These are phyloP conservation scores for human DNA, from an alignment of 2,113 vertebrate genomes.

Conservation along the genomic window GRCh38 chrX:19163001-19163500, in stretches of 20 bases:
- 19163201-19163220: conserved; percentile 20
- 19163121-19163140: conserved; percentile 25
- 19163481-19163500: conserved; percentile 49
- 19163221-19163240: conserved; percentile 7
- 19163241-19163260: conserved; percentile 16
- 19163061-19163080: conserved; percentile 50
- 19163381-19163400: conserved; percentile 56
- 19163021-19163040: conserved; percentile 80
- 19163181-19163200: conserved; percentile 18
- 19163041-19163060: conserved; percentile 77
- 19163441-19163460: conserved; percentile 23
- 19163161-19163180: neutral
- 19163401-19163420: conserved; percentile 51
- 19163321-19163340: conserved; percentile 55
- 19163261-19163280: conserved; percentile 66
- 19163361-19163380: conserved; percentile 53
- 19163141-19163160: conserved; percentile 51
- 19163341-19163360: conserved; percentile 43
- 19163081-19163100: conserved; percentile 70
- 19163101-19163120: conserved; percentile 62
- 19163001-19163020: conserved; percentile 49
- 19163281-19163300: conserved; percentile 67
- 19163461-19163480: conserved; percentile 39
- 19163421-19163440: conserved; percentile 60
- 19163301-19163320: conserved; percentile 50